Evolutionary conservation across 1,140 invertebrate species (phyloP).

Genomic region (Cyphomyrmex costatus): DNA sequence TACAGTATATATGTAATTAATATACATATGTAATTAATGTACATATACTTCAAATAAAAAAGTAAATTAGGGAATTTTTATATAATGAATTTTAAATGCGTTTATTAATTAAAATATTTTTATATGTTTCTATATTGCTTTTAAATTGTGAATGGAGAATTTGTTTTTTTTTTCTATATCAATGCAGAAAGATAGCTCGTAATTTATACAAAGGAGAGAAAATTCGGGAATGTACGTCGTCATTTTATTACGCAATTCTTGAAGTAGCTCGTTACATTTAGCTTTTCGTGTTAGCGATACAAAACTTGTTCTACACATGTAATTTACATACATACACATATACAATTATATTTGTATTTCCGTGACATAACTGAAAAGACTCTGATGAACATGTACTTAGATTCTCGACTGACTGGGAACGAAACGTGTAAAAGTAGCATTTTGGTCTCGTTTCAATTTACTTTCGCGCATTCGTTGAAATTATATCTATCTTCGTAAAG

Average conservation of each 20-base stretch:
- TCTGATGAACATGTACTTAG: background rate
- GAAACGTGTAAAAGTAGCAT: background rate
- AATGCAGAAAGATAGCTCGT: background rate
- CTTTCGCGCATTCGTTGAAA: slow-evolving; percentile 6
- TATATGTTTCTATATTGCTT: background rate
- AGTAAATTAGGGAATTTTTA: background rate
- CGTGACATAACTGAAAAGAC: background rate
- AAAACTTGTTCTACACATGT: background rate
- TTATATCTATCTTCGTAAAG: background rate
- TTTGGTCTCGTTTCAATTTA: background rate
- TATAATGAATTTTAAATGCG: background rate
- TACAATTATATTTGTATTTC: background rate
- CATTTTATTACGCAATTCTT: background rate
- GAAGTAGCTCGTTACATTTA: background rate
- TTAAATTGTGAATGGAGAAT: background rate
- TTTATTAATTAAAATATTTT: background rate
- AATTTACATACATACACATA: background rate
- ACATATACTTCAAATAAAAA: too few relatives aligned
- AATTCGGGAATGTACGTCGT: background rate
- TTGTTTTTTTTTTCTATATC: background rate
- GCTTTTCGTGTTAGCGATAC: background rate
- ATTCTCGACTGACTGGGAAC: background rate
- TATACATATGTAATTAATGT: too few relatives aligned
- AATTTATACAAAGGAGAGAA: background rate
- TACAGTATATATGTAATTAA: too few relatives aligned